A percentile compares a stretch with the other conserved stretches of the same genome.
phyloP scores from a whole-genome alignment of 2,797 vertebrate genomes.

The Periophthalmus magnuspinnatus region DNA sequence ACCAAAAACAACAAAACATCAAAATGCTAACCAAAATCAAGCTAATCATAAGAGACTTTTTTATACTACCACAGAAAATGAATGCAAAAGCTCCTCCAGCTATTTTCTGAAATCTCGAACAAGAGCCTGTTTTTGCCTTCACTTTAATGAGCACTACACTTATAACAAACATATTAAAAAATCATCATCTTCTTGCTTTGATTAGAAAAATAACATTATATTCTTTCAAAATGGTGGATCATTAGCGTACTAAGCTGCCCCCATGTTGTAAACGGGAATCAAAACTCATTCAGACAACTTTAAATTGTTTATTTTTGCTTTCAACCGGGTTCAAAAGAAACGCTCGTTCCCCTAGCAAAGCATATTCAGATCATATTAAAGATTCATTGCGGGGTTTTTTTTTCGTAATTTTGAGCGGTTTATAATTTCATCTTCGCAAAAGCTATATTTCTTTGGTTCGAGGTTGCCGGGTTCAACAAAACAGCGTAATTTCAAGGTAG shows the following conservation, averaged over 20 bases:
- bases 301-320: constrained; percentile 43
- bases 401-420: constrained; percentile 39
- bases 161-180: constrained; percentile 24
- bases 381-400: constrained; percentile 34
- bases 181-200: constrained; percentile 20
- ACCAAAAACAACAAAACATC: too few species aligned
- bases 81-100: constrained; percentile 28
- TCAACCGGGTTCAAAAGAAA: constrained; percentile 23
- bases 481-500: constrained; percentile 35
- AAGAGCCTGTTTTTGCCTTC: constrained; percentile 15
- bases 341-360: constrained; percentile 31
- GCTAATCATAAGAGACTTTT: background rate
- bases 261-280: constrained; percentile 27
- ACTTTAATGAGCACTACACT: constrained; percentile 20
- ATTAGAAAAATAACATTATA: constrained; percentile 20
- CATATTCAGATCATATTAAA: constrained; percentile 48
- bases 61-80: background rate
- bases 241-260: constrained; percentile 30
- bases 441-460: constrained; percentile 34
- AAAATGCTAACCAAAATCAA: background rate
- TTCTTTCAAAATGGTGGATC: constrained; percentile 35
- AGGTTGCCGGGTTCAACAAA: constrained; percentile 40
- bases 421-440: constrained; percentile 45
- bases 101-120: constrained; percentile 21
- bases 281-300: constrained; percentile 25